Percentiles rank a stretch among this genome's conserved stretches.
phyloP scores from a whole-genome alignment of 1,140 invertebrate species.

The Trichomalopsis sarcophagae region DNA sequence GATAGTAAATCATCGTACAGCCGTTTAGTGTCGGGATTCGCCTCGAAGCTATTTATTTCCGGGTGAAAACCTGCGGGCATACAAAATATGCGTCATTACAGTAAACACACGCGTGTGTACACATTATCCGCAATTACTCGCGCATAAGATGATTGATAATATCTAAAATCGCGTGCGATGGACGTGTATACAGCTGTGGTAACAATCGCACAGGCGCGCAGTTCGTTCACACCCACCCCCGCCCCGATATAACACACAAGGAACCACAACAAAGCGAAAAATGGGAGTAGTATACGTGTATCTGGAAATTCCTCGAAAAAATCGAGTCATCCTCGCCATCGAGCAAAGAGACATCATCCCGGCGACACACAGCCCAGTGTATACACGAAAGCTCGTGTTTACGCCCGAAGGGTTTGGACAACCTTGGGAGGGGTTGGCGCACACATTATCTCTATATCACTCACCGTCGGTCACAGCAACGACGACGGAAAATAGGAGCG shows the following conservation, averaged over 20 bases:
- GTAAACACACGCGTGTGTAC: background rate
- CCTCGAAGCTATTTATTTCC: slow-evolving; percentile 79
- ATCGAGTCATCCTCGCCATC: too few relatives aligned
- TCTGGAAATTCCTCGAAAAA: too few relatives aligned
- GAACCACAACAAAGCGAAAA: slow-evolving; percentile 6
- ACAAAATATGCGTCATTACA: background rate
- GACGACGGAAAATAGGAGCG: slow-evolving; percentile 22
- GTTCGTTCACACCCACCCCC: slow-evolving; percentile 9
- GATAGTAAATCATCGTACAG: slow-evolving; percentile 94
- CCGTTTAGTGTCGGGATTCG: slow-evolving; percentile 92
- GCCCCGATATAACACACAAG: background rate
- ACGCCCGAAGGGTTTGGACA: too few relatives aligned
- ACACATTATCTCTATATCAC: background rate
- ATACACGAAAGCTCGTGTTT: too few relatives aligned
- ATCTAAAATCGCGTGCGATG: background rate
- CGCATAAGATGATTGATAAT: background rate
- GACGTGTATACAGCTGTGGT: background rate
- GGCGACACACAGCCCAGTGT: too few relatives aligned
- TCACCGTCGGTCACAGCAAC: slow-evolving; percentile 32
- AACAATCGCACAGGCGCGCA: background rate
- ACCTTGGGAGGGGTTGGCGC: background rate
- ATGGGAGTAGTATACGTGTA: background rate
- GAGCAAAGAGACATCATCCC: too few relatives aligned
- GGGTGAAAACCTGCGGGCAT: slow-evolving; percentile 61
- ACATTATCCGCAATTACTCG: background rate